Evolutionary conservation across 2,888 invertebrate genomes (phyloP), one percentile per base, ranked within the genome.

Genomic region (Abrostola triplasia): DNA sequence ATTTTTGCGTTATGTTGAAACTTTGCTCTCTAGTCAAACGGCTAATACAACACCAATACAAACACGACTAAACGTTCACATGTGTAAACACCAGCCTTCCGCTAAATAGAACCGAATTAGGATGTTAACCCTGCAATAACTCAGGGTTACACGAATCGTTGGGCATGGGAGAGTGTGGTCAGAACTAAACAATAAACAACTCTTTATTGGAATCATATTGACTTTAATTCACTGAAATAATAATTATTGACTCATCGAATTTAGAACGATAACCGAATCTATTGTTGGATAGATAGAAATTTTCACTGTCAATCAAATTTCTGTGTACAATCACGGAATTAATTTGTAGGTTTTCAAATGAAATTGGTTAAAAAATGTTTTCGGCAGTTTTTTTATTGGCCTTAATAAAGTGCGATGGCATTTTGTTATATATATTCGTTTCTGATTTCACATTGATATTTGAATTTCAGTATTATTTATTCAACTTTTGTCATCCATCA

Each of bases 31-130:
- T 56, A 55, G 59, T 59, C 42, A 5, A 44, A 50, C 42, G 10
- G 13, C 58, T 50, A 67, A 63, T 67, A 60, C 64, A 52, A 76
- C 63, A 62, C 55, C 37, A 49, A 73, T 77, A 65, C 66, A 70
- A 73, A 68, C 59, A 67, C 47, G 76, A 64, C 59, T 12, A 38
- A 64, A 65, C 51, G 50, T 48, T 55, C 81, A 62, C 75, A 67
- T 73, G 76, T 78, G 24, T 24, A 24, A 24, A 24, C 24, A 24
- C 74, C 50, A 63, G 56, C 64, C 70, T 85, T 85, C 80, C 84
- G 71, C 73, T 82, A 80, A 77, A 87, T 87, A 80, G 75, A 82
- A 72, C 77, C 70, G 79, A 77, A 84, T 86, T 82, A 79, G 77
- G 79, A 80, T 76, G 78, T 83, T 80, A 80, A 77, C 77, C 82